Conservation (phyloP, 2,113 vertebrate species). For the Crotalus tigris region DNA sequence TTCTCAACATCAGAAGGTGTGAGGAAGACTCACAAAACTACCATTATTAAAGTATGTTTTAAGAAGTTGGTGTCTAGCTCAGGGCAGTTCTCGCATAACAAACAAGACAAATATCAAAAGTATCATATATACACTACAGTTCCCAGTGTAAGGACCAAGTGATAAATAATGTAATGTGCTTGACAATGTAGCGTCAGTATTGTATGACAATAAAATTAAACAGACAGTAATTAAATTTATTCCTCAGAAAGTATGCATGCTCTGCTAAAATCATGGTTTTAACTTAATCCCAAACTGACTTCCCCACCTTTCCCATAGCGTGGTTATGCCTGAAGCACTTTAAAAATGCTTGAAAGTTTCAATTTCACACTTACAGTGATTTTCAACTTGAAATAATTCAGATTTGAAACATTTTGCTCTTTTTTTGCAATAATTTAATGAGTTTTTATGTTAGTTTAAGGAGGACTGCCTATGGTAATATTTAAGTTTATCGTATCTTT, state of each 20-base stretch:
- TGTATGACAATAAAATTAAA: neutral
- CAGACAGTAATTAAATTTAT: neutral
- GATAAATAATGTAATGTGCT: neutral
- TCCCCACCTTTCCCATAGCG: neutral
- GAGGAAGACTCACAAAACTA: neutral
- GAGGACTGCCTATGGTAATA: neutral
- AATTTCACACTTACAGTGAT: neutral
- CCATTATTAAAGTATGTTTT: neutral
- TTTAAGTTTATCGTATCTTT: neutral
- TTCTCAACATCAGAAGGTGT: neutral
- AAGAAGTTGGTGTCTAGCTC: neutral
- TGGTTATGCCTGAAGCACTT: neutral
- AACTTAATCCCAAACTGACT: neutral
- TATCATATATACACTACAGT: neutral
- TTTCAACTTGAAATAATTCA: neutral
- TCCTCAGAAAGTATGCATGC: neutral
- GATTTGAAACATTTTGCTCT: neutral
- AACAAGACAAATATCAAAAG: neutral
- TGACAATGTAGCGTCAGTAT: neutral
- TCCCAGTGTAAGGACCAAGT: neutral
- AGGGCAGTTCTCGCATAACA: neutral
- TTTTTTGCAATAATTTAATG: neutral
- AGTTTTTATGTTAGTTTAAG: neutral
- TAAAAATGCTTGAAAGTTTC: neutral
- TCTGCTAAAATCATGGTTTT: neutral